A percentile compares a stretch with the other conserved stretches of the same genome.
phyloP scores from a whole-genome alignment of 2,113 vertebrate species.

The Notiomystis cincta region DNA sequence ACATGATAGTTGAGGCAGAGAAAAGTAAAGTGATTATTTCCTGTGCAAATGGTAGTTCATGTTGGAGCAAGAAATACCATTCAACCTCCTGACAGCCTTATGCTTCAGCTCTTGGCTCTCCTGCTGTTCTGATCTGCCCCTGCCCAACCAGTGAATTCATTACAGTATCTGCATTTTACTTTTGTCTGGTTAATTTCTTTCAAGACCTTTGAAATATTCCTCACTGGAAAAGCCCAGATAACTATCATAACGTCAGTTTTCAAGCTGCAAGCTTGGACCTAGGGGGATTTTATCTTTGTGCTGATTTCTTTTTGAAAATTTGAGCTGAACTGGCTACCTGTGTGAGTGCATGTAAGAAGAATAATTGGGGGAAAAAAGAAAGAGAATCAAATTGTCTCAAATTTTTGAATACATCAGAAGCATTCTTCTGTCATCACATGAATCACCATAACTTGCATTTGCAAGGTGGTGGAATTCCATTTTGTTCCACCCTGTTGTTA shows the following conservation, averaged over 20 bases:
- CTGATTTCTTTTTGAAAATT: neutral
- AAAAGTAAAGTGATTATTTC: neutral
- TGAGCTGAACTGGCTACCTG: neutral
- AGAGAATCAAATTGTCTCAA: neutral
- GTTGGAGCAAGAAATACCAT: neutral
- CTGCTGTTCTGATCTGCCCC: neutral
- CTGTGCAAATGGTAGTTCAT: neutral
- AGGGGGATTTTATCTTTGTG: neutral
- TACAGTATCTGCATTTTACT: neutral
- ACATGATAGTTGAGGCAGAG: neutral
- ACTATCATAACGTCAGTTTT: neutral
- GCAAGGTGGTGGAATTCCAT: neutral
- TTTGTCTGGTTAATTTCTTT: neutral
- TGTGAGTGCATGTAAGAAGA: neutral
- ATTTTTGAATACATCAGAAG: neutral
- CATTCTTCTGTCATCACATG: neutral
- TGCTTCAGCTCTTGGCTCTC: neutral
- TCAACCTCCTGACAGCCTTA: neutral
- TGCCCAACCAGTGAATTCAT: neutral
- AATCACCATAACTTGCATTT: neutral
- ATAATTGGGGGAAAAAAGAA: neutral
- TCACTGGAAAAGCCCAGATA: neutral
- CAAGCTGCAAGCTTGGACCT: neutral
- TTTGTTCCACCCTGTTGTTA: neutral
- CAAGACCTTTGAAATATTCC: neutral